Percentiles rank a stretch among this genome's conserved stretches.
Conservation (phyloP, 2,888 invertebrate genomes). For the Coenonympha arcania region DNA sequence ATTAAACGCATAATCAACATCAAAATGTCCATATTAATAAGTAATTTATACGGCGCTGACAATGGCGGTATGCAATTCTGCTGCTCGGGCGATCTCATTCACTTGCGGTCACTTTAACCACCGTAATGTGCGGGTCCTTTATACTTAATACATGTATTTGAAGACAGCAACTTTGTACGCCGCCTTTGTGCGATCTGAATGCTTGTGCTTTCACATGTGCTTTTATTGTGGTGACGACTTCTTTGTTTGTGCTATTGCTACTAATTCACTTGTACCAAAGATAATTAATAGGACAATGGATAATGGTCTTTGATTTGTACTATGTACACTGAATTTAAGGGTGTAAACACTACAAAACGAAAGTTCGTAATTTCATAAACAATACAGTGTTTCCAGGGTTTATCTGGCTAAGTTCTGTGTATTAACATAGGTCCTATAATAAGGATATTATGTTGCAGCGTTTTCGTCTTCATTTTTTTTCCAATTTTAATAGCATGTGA, state of each 20-base stretch:
- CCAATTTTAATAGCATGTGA: too few relatives aligned
- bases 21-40: slow-evolving; percentile 32
- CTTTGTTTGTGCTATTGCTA: neutral
- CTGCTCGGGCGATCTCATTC: slow-evolving; percentile 45
- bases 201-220: slow-evolving; percentile 2
- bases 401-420: too few relatives aligned
- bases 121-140: slow-evolving; percentile 56
- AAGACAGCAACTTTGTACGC: slow-evolving; percentile 44
- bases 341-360: too few relatives aligned
- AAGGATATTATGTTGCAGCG: too few relatives aligned
- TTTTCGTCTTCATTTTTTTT: too few relatives aligned
- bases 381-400: too few relatives aligned
- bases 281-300: too few relatives aligned
- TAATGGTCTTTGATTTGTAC: too few relatives aligned
- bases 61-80: slow-evolving; percentile 39
- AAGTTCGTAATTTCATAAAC: too few relatives aligned
- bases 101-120: slow-evolving; percentile 53
- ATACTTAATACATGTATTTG: too few relatives aligned
- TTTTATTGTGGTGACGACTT: slow-evolving; percentile 1
- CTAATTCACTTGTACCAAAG: neutral
- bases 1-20: slow-evolving; percentile 13
- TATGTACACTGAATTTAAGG: too few relatives aligned
- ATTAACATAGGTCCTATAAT: too few relatives aligned
- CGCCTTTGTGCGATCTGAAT: slow-evolving; percentile 36
- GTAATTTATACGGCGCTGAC: slow-evolving; percentile 35